phyloP scores from a whole-genome alignment of 2,888 invertebrate genomes.

The Branchellion lobata region DNA sequence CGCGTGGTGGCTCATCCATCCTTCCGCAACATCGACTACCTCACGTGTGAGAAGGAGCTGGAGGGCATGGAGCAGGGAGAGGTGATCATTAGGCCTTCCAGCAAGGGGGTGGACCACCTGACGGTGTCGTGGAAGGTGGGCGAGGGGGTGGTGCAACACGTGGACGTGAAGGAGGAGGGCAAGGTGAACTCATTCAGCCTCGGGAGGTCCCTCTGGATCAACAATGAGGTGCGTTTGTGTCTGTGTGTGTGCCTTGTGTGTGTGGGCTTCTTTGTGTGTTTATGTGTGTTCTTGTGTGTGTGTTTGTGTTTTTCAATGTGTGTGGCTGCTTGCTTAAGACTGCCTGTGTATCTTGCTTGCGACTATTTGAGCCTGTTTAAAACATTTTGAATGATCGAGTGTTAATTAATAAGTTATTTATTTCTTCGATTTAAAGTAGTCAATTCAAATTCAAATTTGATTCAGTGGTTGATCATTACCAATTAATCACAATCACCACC shows the following conservation, averaged over 20 bases:
- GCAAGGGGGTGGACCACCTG: conserved; percentile 90
- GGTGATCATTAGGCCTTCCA: conserved; percentile 90
- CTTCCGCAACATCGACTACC: conserved; percentile 88
- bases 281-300: not conserved
- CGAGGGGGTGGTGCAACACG: conserved; percentile 89
- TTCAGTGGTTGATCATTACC: too few relatives aligned
- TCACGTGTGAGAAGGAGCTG: conserved; percentile 87
- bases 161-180: conserved; percentile 90
- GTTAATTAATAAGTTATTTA: too few relatives aligned
- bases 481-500: too few relatives aligned
- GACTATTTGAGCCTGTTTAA: not conserved
- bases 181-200: conserved; percentile 94
- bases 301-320: not conserved
- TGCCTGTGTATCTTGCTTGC: not conserved
- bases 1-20: conserved; percentile 95
- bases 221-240: conserved; percentile 64
- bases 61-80: conserved; percentile 92
- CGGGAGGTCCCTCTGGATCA: conserved; percentile 81
- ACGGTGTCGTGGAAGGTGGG: conserved; percentile 99
- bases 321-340: not conserved
- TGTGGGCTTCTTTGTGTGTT: conserved; percentile 7
- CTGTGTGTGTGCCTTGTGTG: not conserved
- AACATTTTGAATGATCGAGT: too few relatives aligned
- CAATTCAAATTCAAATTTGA: too few relatives aligned
- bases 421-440: too few relatives aligned